These are phyloP conservation scores for Australoheros scitulus DNA, from an alignment of 2,113 vertebrate species.

Conservation along the genomic window DNA sequence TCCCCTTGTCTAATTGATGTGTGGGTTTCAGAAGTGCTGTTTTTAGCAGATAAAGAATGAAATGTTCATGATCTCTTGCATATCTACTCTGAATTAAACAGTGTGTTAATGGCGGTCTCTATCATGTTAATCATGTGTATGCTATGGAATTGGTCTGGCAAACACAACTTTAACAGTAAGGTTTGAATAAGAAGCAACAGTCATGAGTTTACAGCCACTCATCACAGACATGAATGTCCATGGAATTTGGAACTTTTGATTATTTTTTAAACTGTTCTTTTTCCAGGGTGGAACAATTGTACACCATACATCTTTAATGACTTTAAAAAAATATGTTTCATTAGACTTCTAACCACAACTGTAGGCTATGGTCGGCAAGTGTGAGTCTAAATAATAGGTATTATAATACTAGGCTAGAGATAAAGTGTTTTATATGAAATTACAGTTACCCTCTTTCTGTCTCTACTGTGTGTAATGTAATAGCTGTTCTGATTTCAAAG, in stretches of 20 bases:
- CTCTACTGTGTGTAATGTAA: not conserved
- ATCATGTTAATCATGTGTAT: not conserved
- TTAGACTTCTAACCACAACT: too few relatives aligned
- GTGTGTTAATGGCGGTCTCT: not conserved
- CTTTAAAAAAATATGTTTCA: too few relatives aligned
- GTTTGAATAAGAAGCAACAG: not conserved
- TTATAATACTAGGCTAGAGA: not conserved
- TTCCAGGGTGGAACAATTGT: too few relatives aligned
- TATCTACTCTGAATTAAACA: not conserved
- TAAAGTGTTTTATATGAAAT: not conserved
- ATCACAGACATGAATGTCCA: not conserved
- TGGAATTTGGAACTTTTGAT: too few relatives aligned
- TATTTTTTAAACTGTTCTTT: too few relatives aligned
- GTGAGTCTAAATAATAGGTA: not conserved
- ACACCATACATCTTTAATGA: too few relatives aligned
- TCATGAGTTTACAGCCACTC: too few relatives aligned
- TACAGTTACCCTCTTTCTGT: not conserved
- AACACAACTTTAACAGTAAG: not conserved
- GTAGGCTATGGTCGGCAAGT: not conserved
- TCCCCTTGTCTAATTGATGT: conserved; percentile 33
- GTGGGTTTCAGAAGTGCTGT: conserved; percentile 17
- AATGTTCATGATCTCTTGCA: not conserved
- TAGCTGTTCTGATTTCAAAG: too few relatives aligned
- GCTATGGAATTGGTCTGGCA: not conserved
- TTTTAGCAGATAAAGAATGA: not conserved